A percentile compares a stretch with the other conserved stretches of the same genome.
These are phyloP conservation scores for Magallana ariakensis DNA, from an alignment of 1,140 invertebrate genomes.

Conservation along the genomic window DNA sequence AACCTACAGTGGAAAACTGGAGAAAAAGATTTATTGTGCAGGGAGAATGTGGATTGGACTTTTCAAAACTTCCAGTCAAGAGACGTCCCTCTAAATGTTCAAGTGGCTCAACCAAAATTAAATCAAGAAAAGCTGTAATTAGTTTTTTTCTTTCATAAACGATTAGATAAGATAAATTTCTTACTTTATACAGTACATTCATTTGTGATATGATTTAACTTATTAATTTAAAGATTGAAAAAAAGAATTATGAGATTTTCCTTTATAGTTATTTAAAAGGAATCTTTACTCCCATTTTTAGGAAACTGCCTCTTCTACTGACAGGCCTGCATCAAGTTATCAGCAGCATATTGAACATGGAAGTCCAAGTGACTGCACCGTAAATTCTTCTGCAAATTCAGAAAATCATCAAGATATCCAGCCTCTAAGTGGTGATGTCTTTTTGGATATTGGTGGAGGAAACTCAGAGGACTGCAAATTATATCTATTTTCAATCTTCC, in stretches of 20 bases:
- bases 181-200: background rate
- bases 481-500: background rate
- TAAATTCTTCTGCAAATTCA: too few species aligned
- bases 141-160: too few species aligned
- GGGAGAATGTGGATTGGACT: constrained; percentile 14
- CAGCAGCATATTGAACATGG: too few species aligned
- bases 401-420: background rate
- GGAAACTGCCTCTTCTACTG: background rate
- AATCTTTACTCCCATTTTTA: background rate
- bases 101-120: background rate
- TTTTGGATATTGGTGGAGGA: background rate
- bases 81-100: background rate
- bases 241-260: background rate
- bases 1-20: background rate
- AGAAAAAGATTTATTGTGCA: background rate
- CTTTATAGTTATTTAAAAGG: background rate
- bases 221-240: background rate
- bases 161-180: background rate
- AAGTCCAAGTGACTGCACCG: too few species aligned
- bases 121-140: background rate
- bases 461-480: background rate
- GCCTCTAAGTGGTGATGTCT: background rate
- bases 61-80: background rate
- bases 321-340: background rate
- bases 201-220: background rate